Conservation (phyloP, 2,888 invertebrate species). For the Trachelus stipa region DNA sequence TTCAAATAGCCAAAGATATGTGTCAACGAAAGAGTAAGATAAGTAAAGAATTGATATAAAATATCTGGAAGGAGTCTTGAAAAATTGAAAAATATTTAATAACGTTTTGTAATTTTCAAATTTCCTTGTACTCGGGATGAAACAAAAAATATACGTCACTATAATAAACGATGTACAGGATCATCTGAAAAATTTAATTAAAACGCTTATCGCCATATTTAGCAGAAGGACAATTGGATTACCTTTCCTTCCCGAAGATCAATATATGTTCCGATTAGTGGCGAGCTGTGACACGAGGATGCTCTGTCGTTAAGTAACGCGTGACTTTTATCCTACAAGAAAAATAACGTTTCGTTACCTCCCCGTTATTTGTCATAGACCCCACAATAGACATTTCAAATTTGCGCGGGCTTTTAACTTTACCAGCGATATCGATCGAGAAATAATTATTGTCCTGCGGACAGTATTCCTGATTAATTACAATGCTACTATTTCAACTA, state of each 20-base stretch:
- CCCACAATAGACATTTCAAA: background rate
- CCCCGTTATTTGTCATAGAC: too few species aligned
- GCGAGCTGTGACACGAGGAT: conserved; percentile 49
- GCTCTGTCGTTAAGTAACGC: conserved; percentile 53
- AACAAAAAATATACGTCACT: background rate
- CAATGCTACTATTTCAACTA: background rate
- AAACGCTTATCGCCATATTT: conserved; percentile 56
- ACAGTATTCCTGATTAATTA: background rate
- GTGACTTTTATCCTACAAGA: conserved; percentile 53
- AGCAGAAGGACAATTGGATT: conserved; percentile 61
- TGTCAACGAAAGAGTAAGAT: background rate
- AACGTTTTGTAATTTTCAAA: background rate
- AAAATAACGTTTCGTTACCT: conserved; percentile 30
- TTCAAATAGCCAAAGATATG: background rate
- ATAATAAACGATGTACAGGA: too few species aligned
- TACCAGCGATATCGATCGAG: background rate
- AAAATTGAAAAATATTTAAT: background rate
- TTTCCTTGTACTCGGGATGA: background rate
- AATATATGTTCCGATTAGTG: conserved; percentile 64
- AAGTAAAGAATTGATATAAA: background rate
- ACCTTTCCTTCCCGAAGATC: conserved; percentile 61
- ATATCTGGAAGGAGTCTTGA: background rate
- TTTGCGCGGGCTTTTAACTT: background rate
- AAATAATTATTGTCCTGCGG: background rate
- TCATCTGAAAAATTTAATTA: conserved; percentile 51